Base-by-base conservation (phyloP, 2,888 invertebrate genomes). In the Cosmia trapezina region DNA sequence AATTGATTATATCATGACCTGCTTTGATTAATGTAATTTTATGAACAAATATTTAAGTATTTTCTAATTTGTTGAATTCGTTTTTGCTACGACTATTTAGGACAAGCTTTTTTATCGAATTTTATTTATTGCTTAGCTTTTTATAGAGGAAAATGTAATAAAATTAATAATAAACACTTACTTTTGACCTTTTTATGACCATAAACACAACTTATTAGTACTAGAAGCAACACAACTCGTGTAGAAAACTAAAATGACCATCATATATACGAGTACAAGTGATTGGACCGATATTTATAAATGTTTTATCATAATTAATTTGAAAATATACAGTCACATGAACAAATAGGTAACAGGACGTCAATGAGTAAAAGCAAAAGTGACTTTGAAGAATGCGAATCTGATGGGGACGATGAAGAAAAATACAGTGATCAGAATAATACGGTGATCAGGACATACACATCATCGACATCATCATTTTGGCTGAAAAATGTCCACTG, bases 281-380 rank as follows among this genome's bases (percentile, higher is more conserved):
- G 9, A 51, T 45, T 33, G 8, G 0, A n/a, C 8, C 17, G 1
- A 9, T 80, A 71, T 83, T 83, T 80, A 61, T 73, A 69, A 33
- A 57, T 6, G 11, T 11, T 45, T 70, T 54, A 83, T 76, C 1
- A 64, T 11, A n/a, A 47, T 63, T 78, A 14, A 51, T 49, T 63
- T 28, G 2, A 49, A 65, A 49, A 57, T 28, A 70, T 83, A 81
- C 59, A 60, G 62, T 62, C 37, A 59, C 28, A 60, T 66, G 37
- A 47, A 60, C 1, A 57, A 67, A 33, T 19, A 59, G 0, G 4
- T 56, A 41, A 14, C 14, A 1, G n/a, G 1, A 22, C 0, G 22
- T 14, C 17, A 8, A 9, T 3, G 37, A 37, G 37, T 37, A 37
- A 0, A 37, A 37, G 76, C 70, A 53, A 76, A 60, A 22, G 12